phyloP scores from a whole-genome alignment of 2,888 invertebrate species.

The Luffia ferchaultella region DNA sequence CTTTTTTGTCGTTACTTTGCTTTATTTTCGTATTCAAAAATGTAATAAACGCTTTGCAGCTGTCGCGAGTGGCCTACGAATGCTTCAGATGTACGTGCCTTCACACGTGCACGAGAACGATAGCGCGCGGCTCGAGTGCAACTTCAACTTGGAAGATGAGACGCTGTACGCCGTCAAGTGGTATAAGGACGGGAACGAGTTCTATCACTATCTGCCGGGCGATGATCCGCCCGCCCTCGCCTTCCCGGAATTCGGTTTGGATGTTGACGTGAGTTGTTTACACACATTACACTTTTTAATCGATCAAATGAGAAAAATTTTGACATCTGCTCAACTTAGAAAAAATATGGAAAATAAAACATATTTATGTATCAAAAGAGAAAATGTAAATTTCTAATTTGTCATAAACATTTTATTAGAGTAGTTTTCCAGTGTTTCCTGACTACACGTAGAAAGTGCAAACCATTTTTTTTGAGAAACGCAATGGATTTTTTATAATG shows the following conservation, averaged over 20 bases:
- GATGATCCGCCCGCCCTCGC: slow-evolving; percentile 76
- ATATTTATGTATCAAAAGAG: no score
- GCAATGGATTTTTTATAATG: no score
- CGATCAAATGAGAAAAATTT: no score
- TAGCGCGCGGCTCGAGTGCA: slow-evolving; percentile 73
- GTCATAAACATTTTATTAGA: no score
- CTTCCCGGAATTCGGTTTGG: slow-evolving; percentile 73
- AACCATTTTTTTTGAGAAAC: no score
- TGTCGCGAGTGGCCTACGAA: slow-evolving; percentile 54
- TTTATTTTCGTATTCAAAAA: neutral
- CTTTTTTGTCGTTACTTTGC: no score
- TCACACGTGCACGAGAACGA: slow-evolving; percentile 74
- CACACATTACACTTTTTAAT: no score
- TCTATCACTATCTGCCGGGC: slow-evolving; percentile 76
- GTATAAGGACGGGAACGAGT: slow-evolving; percentile 82
- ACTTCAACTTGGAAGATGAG: slow-evolving; percentile 73
- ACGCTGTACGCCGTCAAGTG: slow-evolving; percentile 79
- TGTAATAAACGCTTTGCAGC: slow-evolving; percentile 18
- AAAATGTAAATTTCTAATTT: no score
- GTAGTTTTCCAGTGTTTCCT: no score
- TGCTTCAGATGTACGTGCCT: slow-evolving; percentile 75
- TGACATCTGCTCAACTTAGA: no score
- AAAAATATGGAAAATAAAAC: no score
- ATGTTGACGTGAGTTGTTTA: slow-evolving; percentile 80
- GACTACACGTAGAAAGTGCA: no score